Evolutionary conservation across 2,797 vertebrate genomes (phyloP), one percentile per base, ranked within the genome.

Genomic region (Channa striata): DNA sequence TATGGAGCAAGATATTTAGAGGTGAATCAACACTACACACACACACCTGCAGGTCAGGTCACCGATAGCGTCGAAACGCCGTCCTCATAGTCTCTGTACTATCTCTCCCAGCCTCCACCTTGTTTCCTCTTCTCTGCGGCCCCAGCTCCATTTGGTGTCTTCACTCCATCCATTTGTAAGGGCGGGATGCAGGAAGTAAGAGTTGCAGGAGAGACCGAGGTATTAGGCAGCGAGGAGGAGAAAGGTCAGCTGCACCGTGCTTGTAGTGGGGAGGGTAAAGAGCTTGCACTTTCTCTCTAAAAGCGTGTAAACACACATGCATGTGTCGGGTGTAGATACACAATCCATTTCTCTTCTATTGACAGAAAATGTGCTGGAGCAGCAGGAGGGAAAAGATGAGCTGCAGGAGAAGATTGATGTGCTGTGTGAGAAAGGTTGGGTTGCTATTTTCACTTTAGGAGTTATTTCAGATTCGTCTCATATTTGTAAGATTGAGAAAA

Each of bases 361-460:
- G 47, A 47, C 65, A 83, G 87, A 37, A 20, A 59, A 61, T 52
- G n/a, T 19, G 21, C 43, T 42, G 51, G 50, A 65, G 53, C 75
- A 63, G 47, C 73, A 51, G 23, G 30, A 76, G 47, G 11, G 20
- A 51, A 60, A 34, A 54, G 4, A 63, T 14, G 54, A 59, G 40
- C 25, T 3, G 0, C 36, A 63, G 11, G 9, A 13, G 23, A 47
- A 59, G 53, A 33, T 5, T 5, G 53, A 73, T 25, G n/a, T 70
- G 42, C 54, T 66, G 39, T 66, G 61, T 2, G 16, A 69, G 19
- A 56, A 81, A 65, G 75, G 84, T 84, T 4, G 73, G 58, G 44
- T 3, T 1, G 6, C n/a, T 14, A 39, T 17, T 59, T 64, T 63
- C 11, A 42, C 19, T 33, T 71, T 7, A 13, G 13, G 10, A 12